phyloP scores from a whole-genome alignment of 2,113 vertebrate genomes.

The Ceyx cyanopectus region DNA sequence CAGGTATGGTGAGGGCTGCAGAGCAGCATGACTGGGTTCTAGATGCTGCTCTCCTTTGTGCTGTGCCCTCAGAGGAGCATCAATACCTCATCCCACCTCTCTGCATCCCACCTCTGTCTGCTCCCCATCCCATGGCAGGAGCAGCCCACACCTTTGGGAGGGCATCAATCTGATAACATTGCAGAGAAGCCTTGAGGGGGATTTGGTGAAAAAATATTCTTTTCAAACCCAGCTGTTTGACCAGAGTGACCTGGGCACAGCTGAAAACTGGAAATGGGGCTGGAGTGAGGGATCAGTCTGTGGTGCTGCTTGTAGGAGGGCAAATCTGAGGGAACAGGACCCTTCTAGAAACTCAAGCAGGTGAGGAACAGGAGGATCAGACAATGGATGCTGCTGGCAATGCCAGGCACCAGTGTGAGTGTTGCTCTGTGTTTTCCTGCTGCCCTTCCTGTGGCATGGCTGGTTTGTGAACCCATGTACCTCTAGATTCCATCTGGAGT shows the following conservation, averaged over 20 bases:
- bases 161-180: background rate
- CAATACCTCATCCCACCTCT: background rate
- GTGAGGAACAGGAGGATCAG: background rate
- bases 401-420: accelerated
- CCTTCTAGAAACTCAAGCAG: accelerated
- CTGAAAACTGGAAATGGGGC: background rate
- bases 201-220: background rate
- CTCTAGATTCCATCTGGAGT: background rate
- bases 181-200: background rate
- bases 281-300: background rate
- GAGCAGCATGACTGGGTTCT: too few species aligned
- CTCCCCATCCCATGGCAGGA: background rate
- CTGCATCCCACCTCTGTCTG: background rate
- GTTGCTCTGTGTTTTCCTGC: background rate
- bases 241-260: background rate
- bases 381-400: background rate
- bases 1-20: background rate
- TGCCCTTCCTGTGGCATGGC: background rate
- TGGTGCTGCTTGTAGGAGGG: background rate
- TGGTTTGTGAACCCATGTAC: background rate
- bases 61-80: too few species aligned
- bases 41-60: background rate
- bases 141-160: background rate
- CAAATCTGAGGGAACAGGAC: background rate
- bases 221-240: too few species aligned